phyloP scores from a whole-genome alignment of 2,888 invertebrate genomes.

The Andrena flavipes region DNA sequence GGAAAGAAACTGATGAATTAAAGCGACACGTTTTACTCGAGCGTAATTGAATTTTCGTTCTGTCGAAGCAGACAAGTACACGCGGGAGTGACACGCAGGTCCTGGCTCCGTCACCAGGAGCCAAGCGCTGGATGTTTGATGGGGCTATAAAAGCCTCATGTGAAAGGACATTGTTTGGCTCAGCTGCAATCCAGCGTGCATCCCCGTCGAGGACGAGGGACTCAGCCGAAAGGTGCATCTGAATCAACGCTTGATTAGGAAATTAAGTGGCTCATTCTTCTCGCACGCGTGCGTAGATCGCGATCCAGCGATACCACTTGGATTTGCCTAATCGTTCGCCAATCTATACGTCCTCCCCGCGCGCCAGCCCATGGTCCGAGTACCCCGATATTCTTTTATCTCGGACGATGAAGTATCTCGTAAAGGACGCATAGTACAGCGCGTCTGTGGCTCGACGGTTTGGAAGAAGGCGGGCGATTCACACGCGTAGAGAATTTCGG shows the following conservation, averaged over 20 bases:
- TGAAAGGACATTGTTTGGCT: conserved; percentile 84
- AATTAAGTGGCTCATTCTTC: conserved; percentile 84
- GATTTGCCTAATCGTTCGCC: conserved; percentile 73
- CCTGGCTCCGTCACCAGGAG: conserved; percentile 57
- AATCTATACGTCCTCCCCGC: conserved; percentile 56
- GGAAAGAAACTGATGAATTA: too few relatives aligned
- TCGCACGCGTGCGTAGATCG: conserved; percentile 72
- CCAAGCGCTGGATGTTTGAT: conserved; percentile 70
- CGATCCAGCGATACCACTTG: conserved; percentile 70
- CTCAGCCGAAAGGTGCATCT: conserved; percentile 81
- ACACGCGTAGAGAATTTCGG: neutral
- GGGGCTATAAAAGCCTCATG: conserved; percentile 84
- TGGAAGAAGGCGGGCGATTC: too few relatives aligned
- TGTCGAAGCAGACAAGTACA: neutral
- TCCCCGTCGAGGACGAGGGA: conserved; percentile 73
- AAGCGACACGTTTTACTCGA: neutral
- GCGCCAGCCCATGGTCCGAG: neutral
- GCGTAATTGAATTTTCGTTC: conserved; percentile 17
- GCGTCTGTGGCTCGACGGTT: neutral
- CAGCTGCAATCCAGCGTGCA: conserved; percentile 80
- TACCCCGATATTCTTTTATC: neutral
- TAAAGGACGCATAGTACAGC: too few relatives aligned
- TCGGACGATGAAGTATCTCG: conserved; percentile 1
- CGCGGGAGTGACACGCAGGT: conserved; percentile 46
- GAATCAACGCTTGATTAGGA: conserved; percentile 84